A percentile compares a stretch with the other conserved stretches of the same genome.
Evolutionary conservation across 2,797 vertebrate genomes (phyloP).

Genomic region (Clarias platycephalus): DNA sequence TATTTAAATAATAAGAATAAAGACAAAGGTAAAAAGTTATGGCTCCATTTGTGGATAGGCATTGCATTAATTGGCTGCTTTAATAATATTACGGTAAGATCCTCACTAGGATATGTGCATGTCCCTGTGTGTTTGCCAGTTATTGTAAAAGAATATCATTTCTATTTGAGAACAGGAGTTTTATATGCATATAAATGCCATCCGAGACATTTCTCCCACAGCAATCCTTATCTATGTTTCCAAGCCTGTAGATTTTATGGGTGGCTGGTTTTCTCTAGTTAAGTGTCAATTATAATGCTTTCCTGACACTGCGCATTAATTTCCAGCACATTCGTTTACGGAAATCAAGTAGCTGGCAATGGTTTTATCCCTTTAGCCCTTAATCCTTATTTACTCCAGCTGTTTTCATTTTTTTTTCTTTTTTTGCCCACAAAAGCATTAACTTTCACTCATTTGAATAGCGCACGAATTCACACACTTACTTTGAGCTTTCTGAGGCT

Average conservation of each 20-base stretch:
- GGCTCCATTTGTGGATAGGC: neutral
- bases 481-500: constrained; percentile 29
- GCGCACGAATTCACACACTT: constrained; percentile 37
- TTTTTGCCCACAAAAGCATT: constrained; percentile 43
- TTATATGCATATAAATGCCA: constrained; percentile 44
- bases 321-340: constrained; percentile 55
- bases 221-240: constrained; percentile 52
- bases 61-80: neutral
- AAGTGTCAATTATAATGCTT: constrained; percentile 60
- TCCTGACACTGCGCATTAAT: constrained; percentile 55
- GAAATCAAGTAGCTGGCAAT: constrained; percentile 56
- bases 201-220: constrained; percentile 45
- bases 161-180: constrained; percentile 37
- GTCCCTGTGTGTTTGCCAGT: constrained; percentile 18
- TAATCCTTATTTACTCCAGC: constrained; percentile 60
- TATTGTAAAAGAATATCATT: constrained; percentile 30
- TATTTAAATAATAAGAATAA: neutral
- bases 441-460: constrained; percentile 51
- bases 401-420: constrained; percentile 26
- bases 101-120: neutral
- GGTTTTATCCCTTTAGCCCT: constrained; percentile 60
- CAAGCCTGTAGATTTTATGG: constrained; percentile 49
- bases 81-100: neutral
- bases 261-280: constrained; percentile 45
- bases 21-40: neutral